These are phyloP conservation scores for Carassius auratus DNA, from an alignment of 2,113 vertebrate genomes.

Conservation along the genomic window DNA sequence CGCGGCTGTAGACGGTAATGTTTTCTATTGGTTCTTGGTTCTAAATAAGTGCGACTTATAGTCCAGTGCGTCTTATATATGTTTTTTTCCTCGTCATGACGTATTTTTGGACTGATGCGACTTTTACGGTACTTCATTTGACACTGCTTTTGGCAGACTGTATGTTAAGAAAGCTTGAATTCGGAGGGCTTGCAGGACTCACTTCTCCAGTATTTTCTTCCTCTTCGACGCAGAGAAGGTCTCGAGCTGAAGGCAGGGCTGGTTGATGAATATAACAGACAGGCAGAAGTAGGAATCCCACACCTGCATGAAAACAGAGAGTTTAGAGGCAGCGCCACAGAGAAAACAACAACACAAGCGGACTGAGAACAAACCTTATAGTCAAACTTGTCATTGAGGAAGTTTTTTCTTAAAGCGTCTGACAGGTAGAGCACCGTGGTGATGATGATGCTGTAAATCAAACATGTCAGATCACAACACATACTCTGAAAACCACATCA, in stretches of 20 bases:
- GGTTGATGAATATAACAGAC: constrained; percentile 99
- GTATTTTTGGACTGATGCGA: no score
- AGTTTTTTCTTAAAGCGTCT: constrained; percentile 95
- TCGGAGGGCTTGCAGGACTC: constrained; percentile 62
- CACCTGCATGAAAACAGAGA: constrained; percentile 76
- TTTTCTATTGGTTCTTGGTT: no score
- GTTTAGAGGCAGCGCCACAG: neutral
- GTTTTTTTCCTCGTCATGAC: no score
- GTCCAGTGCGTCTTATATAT: no score
- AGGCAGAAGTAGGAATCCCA: constrained; percentile 99
- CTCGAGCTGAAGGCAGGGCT: constrained; percentile 95
- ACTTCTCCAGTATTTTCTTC: constrained; percentile 98
- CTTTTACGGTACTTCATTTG: neutral
- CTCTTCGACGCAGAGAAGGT: constrained; percentile 96
- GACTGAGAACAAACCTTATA: constrained; percentile 81
- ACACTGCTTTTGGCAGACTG: neutral
- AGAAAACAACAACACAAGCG: neutral
- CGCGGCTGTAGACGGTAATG: no score
- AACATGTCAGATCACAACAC: neutral
- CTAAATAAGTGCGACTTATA: no score
- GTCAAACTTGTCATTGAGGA: constrained; percentile 97
- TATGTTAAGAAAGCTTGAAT: neutral
- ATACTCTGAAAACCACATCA: neutral
- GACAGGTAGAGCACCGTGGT: constrained; percentile 98
- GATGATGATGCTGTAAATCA: constrained; percentile 89